These are phyloP conservation scores for Morpho achilles DNA, from an alignment of 2,888 invertebrate genomes.

Conservation along the genomic window DNA sequence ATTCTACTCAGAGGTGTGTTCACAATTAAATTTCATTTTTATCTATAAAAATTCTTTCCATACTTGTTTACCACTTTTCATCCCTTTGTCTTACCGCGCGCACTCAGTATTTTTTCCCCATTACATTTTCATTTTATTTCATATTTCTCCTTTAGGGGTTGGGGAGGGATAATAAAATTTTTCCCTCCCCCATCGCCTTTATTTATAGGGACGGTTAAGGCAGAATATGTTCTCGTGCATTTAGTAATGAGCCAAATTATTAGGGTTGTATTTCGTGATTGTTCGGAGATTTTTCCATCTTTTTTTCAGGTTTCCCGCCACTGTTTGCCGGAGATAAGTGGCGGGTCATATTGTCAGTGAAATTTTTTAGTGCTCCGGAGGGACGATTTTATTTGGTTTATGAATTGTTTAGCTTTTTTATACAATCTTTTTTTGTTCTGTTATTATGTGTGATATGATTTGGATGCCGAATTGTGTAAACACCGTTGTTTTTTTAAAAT, in stretches of 20 bases:
- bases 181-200: slow-evolving; percentile 71
- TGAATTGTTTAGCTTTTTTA: slow-evolving; percentile 27
- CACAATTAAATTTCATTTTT: no score
- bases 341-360: slow-evolving; percentile 37
- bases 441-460: neutral
- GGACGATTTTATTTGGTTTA: slow-evolving; percentile 29
- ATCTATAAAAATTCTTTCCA: slow-evolving; percentile 39
- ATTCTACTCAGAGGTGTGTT: no score
- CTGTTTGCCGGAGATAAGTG: slow-evolving; percentile 58
- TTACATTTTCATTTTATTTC: slow-evolving; percentile 80
- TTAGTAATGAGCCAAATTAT: slow-evolving; percentile 76
- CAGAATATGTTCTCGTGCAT: slow-evolving; percentile 74
- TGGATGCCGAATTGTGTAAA: neutral
- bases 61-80: slow-evolving; percentile 34
- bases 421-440: slow-evolving; percentile 17
- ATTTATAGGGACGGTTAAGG: slow-evolving; percentile 72
- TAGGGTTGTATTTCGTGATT: slow-evolving; percentile 68
- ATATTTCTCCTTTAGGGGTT: slow-evolving; percentile 71
- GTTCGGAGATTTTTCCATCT: slow-evolving; percentile 48
- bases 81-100: slow-evolving; percentile 73
- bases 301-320: slow-evolving; percentile 33
- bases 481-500: no score
- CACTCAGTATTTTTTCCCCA: slow-evolving; percentile 76
- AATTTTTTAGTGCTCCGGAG: slow-evolving; percentile 21
- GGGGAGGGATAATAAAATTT: slow-evolving; percentile 71